Evolutionary conservation across 2,888 invertebrate genomes (phyloP), one percentile per base, ranked within the genome.

Genomic region (Selenia dentaria): DNA sequence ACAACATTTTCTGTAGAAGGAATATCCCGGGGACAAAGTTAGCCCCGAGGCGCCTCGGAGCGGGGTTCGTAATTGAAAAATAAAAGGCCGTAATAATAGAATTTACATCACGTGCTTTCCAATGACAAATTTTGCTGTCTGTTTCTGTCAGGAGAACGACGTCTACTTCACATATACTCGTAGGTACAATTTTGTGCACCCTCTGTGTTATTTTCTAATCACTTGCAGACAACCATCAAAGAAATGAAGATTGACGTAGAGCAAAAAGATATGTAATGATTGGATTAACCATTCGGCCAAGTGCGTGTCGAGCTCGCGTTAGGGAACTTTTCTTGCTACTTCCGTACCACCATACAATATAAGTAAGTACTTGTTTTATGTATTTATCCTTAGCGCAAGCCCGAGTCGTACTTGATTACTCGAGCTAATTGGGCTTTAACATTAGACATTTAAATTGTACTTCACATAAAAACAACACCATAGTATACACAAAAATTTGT

Each of bases 61-160:
- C 74, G 65, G 72, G 79, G 73, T 60, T 74, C 79, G 90, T 89
- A 90, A 90, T 90, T 90, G 90, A 87, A 89, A 90, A 90, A 89
- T 90, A 90, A 89, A 89, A 89, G 86, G 76, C 84, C 82, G 83
- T 85, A 83, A 89, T 90, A 89, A 90, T 89, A 88, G 88, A 90
- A 89, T 89, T 88, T 86, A 86, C 87, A 83, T 85, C 85, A 85
- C 86, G 80, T 83, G 84, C 81, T 83, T 79, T 79, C 83, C 81
- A 88, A 82, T 84, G 84, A 87, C 78, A 85, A 83, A 85, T 77
- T 86, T 81, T 81, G 67, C 79, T 78, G 83, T 70, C 83, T 88
- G 88, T 75, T 83, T 81, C 79, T 88, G 89, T 77, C 87, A 87
- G 82, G 78, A 78, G 78, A 78, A 59, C 74, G 73, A 71, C 77